phyloP scores from a whole-genome alignment of 2,797 vertebrate species.

The Oreortyx pictus region DNA sequence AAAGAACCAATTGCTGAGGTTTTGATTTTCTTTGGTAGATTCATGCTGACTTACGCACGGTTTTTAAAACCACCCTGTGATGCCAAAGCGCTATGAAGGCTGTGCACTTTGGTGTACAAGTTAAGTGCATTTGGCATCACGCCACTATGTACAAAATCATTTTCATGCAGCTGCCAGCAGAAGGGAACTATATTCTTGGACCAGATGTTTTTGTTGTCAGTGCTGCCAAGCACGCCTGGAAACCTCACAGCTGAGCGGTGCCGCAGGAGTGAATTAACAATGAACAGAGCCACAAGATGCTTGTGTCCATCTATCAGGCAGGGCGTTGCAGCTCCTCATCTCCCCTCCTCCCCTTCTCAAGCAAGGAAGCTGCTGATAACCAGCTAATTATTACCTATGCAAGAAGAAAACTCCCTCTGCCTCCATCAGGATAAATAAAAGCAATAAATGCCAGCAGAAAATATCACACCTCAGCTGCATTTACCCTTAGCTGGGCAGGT shows the following conservation, averaged over 20 bases:
- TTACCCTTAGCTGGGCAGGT: neutral
- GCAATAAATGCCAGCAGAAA: neutral
- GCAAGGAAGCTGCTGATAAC: neutral
- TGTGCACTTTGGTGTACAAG: constrained; percentile 28
- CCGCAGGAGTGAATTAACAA: constrained; percentile 62
- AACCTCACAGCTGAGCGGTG: constrained; percentile 62
- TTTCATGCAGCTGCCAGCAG: constrained; percentile 64
- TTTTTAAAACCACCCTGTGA: neutral
- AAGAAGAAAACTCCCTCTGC: constrained; percentile 23
- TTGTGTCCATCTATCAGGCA: constrained; percentile 22
- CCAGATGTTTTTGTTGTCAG: constrained; percentile 60
- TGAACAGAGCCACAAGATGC: constrained; percentile 66
- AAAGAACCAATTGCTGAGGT: neutral
- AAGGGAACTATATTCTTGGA: constrained; percentile 66
- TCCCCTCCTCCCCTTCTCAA: neutral
- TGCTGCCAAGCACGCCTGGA: constrained; percentile 66
- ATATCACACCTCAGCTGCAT: neutral
- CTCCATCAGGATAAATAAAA: neutral
- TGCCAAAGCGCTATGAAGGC: constrained; percentile 50
- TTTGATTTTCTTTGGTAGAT: constrained; percentile 49
- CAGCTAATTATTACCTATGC: constrained; percentile 33
- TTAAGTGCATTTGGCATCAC: constrained; percentile 22
- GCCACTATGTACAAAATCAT: constrained; percentile 58
- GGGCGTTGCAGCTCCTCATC: neutral
- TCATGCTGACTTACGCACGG: constrained; percentile 61